phyloP scores from a whole-genome alignment of 2,888 invertebrate genomes.

The Sisyra terminalis region DNA sequence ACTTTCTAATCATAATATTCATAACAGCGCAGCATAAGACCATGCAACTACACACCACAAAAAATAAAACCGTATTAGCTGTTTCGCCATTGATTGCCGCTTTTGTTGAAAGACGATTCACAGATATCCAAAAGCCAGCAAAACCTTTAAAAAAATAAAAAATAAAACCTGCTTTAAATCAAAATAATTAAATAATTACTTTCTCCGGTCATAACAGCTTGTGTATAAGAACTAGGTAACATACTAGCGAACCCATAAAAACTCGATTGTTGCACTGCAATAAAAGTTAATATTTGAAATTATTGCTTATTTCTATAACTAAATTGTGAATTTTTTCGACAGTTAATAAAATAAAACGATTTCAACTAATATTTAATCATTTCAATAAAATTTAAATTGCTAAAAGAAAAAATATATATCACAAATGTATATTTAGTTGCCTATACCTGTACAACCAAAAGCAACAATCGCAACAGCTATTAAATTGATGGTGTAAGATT shows the following conservation, averaged over 20 bases:
- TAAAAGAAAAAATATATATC: background rate
- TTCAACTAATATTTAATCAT: background rate
- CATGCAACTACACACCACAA: slow-evolving; percentile 60
- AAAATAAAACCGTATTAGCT: slow-evolving; percentile 75
- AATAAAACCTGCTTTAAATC: background rate
- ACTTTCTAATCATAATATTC: slow-evolving; percentile 59
- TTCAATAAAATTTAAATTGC: no score
- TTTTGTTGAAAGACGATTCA: slow-evolving; percentile 66
- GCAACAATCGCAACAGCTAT: slow-evolving; percentile 74
- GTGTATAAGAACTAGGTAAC: slow-evolving; percentile 76
- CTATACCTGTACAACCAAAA: slow-evolving; percentile 63
- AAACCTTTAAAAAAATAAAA: slow-evolving; percentile 37
- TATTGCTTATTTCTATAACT: background rate
- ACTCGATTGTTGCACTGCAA: slow-evolving; percentile 73
- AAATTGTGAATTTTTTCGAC: no score
- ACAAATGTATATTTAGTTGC: background rate
- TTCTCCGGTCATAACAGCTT: slow-evolving; percentile 91
- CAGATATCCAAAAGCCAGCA: slow-evolving; percentile 74
- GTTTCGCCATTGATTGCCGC: slow-evolving; percentile 55
- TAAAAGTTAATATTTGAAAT: slow-evolving; percentile 12
- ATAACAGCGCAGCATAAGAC: slow-evolving; percentile 61
- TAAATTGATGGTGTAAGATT: slow-evolving; percentile 66
- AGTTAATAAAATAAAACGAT: slow-evolving; percentile 5
- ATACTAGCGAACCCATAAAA: slow-evolving; percentile 90
- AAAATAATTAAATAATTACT: slow-evolving; percentile 39